Base-by-base conservation (phyloP, 2,888 invertebrate genomes). In the Lymantria monacha region DNA sequence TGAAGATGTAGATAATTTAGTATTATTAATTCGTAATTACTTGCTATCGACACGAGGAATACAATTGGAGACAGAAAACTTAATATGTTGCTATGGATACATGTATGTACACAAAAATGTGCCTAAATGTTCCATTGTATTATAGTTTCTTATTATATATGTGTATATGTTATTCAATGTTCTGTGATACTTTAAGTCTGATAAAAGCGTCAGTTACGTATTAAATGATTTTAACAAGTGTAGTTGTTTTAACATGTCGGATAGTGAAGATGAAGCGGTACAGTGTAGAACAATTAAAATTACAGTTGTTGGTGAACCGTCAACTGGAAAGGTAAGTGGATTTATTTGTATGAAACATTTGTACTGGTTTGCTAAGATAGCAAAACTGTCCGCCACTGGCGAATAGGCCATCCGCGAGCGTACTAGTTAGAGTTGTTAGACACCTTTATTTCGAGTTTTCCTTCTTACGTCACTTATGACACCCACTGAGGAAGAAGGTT, bases 251-350 rank as follows among this genome's bases (percentile, higher is more conserved):
- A 59, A 52, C 7, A 95, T 95, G 95, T 94, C 94, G 51, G 94
- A 95, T 80, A 92, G 92, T 60, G 95, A 94, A 68, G 94, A 94
- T 63, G 94, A 94, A 53, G 89, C 88, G 58, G 74, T 87, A 57
- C 79, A 87, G 59, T 93, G 92, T 69, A 94, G 92, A 81, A 94
- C 94, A 72, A 83, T 96, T 63, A 97, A 96, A 87, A 92, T 97
- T 69, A 94, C 95, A 44, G 87, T 97, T 59, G 92, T 97, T 67
- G 97, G 97, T 31, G 96, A 97, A 81, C 93, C 96, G 46, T 93
- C 93, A 53, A 94, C 95, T 63, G 97, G 97, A 63, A 97, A 97
- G 93, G 96, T 96, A 90, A 92, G 92, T 89, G 14, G 10, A 46
- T 42, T 22, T 11, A 10, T 11, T 11, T 15, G 7, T 42, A 40